Evolutionary conservation across 2,797 vertebrate genomes (phyloP).

Genomic region (Chrysocyon brachyurus): DNA sequence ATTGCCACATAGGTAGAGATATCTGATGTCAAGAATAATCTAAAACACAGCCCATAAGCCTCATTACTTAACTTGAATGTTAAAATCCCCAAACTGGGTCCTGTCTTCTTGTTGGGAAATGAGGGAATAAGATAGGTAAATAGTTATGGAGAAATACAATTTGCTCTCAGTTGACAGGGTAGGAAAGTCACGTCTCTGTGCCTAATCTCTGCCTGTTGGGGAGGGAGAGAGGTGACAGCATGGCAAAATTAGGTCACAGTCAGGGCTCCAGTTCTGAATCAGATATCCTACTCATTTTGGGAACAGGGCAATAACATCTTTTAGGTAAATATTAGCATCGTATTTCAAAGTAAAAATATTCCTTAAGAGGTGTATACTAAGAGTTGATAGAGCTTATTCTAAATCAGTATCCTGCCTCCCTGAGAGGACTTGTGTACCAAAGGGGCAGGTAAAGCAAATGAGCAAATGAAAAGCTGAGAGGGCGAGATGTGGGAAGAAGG

Average conservation of each 20-base stretch:
- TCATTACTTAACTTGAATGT: background rate
- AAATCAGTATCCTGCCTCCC: background rate
- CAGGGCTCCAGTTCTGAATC: background rate
- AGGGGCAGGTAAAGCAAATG: background rate
- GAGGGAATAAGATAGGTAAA: background rate
- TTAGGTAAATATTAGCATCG: background rate
- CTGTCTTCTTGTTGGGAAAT: background rate
- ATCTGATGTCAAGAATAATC: background rate
- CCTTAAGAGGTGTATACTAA: background rate
- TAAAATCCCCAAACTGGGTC: background rate
- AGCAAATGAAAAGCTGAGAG: background rate
- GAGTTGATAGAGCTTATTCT: background rate
- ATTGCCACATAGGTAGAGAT: background rate
- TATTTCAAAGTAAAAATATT: conserved; percentile 6
- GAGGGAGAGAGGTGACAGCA: background rate
- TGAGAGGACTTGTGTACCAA: background rate
- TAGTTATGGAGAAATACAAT: background rate
- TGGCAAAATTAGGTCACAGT: background rate
- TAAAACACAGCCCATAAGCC: background rate
- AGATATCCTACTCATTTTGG: background rate
- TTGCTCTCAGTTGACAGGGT: background rate
- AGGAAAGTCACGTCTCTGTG: background rate
- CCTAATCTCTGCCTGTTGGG: background rate
- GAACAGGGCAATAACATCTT: background rate
- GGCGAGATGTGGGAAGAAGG: background rate